Evolutionary conservation across 1,140 invertebrate genomes (phyloP).

Genomic region (Lutraria rhynchaena): DNA sequence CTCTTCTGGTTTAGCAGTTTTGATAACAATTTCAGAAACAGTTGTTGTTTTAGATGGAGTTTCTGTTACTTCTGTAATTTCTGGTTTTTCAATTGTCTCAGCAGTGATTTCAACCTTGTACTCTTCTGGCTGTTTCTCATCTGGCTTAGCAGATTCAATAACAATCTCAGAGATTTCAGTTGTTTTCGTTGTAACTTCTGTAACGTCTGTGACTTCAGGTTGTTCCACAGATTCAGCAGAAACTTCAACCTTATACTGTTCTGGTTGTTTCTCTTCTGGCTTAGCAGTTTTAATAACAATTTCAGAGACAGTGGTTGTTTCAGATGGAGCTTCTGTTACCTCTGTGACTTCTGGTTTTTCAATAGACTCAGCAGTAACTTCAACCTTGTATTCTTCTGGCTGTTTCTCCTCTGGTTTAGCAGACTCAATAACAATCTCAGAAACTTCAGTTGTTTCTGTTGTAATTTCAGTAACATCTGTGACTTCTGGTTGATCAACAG

Average conservation of each 20-base stretch:
- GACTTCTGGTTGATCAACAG: conserved; percentile 60
- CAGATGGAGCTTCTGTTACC: conserved; percentile 52
- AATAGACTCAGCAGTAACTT: conserved; percentile 49
- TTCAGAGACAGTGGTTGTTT: conserved; percentile 46
- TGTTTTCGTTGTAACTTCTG: conserved; percentile 15
- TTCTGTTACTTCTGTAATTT: conserved; percentile 49
- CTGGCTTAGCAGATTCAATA: conserved; percentile 52
- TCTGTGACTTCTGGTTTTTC: conserved; percentile 64
- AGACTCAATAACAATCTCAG: conserved; percentile 60
- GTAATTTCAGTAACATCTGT: conserved; percentile 56
- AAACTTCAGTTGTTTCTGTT: conserved; percentile 51
- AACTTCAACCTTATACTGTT: conserved; percentile 62
- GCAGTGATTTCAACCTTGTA: conserved; percentile 49
- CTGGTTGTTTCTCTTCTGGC: conserved; percentile 54
- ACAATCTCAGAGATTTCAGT: conserved; percentile 20
- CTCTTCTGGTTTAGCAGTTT: conserved; percentile 52
- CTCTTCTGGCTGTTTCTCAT: conserved; percentile 46
- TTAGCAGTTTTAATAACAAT: conserved; percentile 55
- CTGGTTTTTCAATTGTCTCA: conserved; percentile 56
- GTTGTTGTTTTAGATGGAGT: conserved; percentile 36
- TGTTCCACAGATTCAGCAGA: conserved; percentile 58
- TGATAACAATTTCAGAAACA: conserved; percentile 56
- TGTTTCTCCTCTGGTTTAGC: conserved; percentile 57
- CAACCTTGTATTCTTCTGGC: conserved; percentile 61
- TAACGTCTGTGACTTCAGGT: conserved; percentile 55